phyloP scores from a whole-genome alignment of 2,888 invertebrate species.

The Tenthredo livida region DNA sequence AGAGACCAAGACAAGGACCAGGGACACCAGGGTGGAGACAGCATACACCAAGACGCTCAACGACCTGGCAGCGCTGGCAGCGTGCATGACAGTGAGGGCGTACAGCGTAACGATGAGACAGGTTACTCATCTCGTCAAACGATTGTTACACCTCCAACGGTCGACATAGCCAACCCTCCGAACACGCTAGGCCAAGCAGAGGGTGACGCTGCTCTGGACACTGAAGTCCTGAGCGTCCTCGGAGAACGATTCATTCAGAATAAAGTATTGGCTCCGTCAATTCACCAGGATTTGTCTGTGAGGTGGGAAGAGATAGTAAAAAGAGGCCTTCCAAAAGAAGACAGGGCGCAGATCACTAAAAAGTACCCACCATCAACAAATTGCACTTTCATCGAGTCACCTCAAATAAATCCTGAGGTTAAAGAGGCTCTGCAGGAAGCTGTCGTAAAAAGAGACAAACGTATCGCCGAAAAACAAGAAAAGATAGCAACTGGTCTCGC shows the following conservation, averaged over 20 bases:
- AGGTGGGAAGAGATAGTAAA: slow-evolving; percentile 25
- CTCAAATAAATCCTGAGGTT: slow-evolving; percentile 12
- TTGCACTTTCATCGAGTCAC: slow-evolving; percentile 16
- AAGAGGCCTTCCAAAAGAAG: slow-evolving; percentile 11
- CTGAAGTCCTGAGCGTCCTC: background rate
- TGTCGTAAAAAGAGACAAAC: slow-evolving; percentile 8
- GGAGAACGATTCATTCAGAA: background rate
- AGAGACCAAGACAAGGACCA: no score
- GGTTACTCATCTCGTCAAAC: no score
- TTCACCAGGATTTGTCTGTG: background rate
- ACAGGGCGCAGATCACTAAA: background rate
- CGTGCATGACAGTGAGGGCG: no score
- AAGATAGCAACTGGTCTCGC: slow-evolving; percentile 50
- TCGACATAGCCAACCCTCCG: no score
- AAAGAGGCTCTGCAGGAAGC: slow-evolving; percentile 6
- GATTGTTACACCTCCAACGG: no score
- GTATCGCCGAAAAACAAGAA: slow-evolving; percentile 49
- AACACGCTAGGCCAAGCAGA: no score
- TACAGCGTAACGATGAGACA: no score
- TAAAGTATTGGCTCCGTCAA: background rate
- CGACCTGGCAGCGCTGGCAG: no score
- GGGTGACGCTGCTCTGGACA: background rate
- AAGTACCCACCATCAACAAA: slow-evolving; percentile 3
- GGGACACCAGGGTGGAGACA: no score
- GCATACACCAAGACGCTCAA: no score